phyloP scores from a whole-genome alignment of 2,113 vertebrate genomes.

The Notarius lentiginosus region DNA sequence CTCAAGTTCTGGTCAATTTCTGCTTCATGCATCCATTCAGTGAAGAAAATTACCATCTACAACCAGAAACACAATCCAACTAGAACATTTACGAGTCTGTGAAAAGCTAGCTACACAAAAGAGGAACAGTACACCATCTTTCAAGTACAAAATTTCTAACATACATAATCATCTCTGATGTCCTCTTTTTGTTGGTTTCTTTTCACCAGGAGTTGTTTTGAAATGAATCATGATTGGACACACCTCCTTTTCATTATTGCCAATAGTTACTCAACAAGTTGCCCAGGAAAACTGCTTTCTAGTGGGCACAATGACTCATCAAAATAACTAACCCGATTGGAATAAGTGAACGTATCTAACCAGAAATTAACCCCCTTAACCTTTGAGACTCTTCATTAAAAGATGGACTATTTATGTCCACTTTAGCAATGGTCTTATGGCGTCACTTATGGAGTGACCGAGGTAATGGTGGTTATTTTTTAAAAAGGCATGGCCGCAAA shows the following conservation, averaged over 20 bases:
- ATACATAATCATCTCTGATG: neutral
- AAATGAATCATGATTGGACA: neutral
- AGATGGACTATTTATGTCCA: neutral
- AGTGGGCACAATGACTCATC: constrained; percentile 24
- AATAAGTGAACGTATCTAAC: constrained; percentile 10
- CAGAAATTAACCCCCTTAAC: neutral
- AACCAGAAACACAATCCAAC: constrained; percentile 37
- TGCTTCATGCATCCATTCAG: constrained; percentile 6
- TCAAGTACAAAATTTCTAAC: neutral
- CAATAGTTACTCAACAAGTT: neutral
- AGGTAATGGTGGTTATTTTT: neutral
- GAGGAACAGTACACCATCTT: neutral
- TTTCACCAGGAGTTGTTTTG: neutral
- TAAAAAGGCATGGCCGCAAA: neutral
- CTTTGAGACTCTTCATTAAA: neutral
- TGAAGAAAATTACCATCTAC: constrained; percentile 39
- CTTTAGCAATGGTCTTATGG: neutral
- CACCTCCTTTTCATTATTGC: neutral
- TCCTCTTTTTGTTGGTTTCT: neutral
- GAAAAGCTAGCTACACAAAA: constrained; percentile 24
- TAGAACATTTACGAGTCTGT: constrained; percentile 11
- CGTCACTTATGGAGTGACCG: neutral
- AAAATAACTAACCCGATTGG: constrained; percentile 13
- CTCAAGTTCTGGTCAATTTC: constrained; percentile 25
- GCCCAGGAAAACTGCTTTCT: constrained; percentile 39